phyloP scores from a whole-genome alignment of 2,797 vertebrate species.

The Trachurus trachurus region DNA sequence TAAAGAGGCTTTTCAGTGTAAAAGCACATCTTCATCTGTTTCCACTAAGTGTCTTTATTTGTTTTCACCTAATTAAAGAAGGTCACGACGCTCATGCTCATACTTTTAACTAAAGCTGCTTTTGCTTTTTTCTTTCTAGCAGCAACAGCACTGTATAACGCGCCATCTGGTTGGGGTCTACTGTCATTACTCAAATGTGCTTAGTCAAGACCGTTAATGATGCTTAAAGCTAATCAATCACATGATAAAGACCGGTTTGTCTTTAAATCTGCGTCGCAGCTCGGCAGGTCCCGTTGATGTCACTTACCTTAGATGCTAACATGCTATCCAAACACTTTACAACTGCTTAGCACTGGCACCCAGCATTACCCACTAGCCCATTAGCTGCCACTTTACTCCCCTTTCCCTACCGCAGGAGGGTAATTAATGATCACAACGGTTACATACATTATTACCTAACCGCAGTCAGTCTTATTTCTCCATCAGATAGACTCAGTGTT shows the following conservation, averaged over 20 bases:
- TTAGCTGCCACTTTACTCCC: constrained; percentile 60
- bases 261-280: constrained; percentile 32
- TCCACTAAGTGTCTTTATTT: constrained; percentile 3
- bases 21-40: constrained; percentile 1
- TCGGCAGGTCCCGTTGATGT: not conserved
- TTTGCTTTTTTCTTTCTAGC: not conserved
- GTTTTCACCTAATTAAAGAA: constrained; percentile 45
- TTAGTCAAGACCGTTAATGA: constrained; percentile 10
- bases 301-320: constrained; percentile 41
- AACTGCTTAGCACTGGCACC: constrained; percentile 45
- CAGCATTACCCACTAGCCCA: constrained; percentile 36
- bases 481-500: not conserved
- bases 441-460: not conserved
- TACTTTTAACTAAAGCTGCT: constrained; percentile 8
- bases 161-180: not conserved
- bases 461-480: constrained; percentile 6
- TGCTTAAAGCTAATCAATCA: constrained; percentile 39
- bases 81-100: not conserved
- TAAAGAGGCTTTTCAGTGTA: constrained; percentile 15
- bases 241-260: constrained; percentile 4
- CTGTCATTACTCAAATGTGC: constrained; percentile 3
- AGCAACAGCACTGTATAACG: not conserved
- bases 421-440: constrained; percentile 17
- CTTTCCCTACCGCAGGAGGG: constrained; percentile 27
- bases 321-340: constrained; percentile 69